Base-by-base conservation (phyloP, 2,797 vertebrate species). In the Oreortyx pictus region DNA sequence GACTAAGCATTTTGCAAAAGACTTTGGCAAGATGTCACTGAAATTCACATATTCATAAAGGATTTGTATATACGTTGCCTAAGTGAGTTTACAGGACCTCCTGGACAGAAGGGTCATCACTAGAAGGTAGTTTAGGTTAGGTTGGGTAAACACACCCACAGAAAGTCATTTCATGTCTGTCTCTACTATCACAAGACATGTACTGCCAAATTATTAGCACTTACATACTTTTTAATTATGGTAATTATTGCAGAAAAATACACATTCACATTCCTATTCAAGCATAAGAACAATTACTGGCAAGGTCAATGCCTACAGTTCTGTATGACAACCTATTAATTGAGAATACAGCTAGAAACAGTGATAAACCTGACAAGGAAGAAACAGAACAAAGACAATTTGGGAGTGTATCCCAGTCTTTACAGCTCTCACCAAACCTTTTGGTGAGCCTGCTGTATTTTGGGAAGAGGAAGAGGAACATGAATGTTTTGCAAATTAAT, bases 81-180 rank as follows among this genome's bases (percentile, higher is more conserved):
- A n/a, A 50, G 74, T 95, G 78, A 88, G 90, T 89, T 93, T 96
- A 86, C 67, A 47, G 39, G 85, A 89, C 87, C 93, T 88, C 47
- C 33, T 23, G 85, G 82, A 88, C 82, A 91, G 82, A 79, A 20
- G 50, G 68, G 85, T 86, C 87, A 84, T 19, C 85, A 49, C 70
- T 23, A 16, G 47, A 77, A 84, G 56, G 77, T 70, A 95, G 67
- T 81, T 84, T 59, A 80, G 18, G 60, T 47, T 77, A 77, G 64
- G 61, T 49, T 82, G 60, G 24, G 60, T 86, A 95, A 95, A 90
- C 86, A 93, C 44, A 86, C 39, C 65, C 41, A 47, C 23, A 25
- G 47, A 37, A 59, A 50, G 37, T 54, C 9, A 19, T 84, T 91
- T 76, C 29, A 59, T 14, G 60, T 25, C 50, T 20, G 16, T 43